Conservation (phyloP, 2,113 vertebrate species). For the Sus scrofa region T2T-Sscrofa CM000814.6:136599001-136599500, state of each 20-base stretch:
- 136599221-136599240: constrained; percentile 98
- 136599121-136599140: background rate
- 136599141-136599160: constrained; percentile 91
- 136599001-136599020: background rate
- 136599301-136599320: background rate
- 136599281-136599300: background rate
- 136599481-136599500: background rate
- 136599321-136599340: background rate
- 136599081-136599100: background rate
- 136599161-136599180: constrained; percentile 98
- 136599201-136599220: constrained; percentile 97
- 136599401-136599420: background rate
- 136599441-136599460: background rate
- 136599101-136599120: background rate
- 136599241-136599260: constrained; percentile 97
- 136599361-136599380: background rate
- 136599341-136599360: background rate
- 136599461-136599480: background rate
- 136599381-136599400: background rate
- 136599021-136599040: background rate
- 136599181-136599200: constrained; percentile 98
- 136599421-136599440: background rate
- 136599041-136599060: background rate
- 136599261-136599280: constrained; percentile 89
- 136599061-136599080: background rate